Percentiles rank a stretch among this genome's conserved stretches.
Conservation (phyloP, 2,113 vertebrate genomes). For the Oryzias melastigma region DNA sequence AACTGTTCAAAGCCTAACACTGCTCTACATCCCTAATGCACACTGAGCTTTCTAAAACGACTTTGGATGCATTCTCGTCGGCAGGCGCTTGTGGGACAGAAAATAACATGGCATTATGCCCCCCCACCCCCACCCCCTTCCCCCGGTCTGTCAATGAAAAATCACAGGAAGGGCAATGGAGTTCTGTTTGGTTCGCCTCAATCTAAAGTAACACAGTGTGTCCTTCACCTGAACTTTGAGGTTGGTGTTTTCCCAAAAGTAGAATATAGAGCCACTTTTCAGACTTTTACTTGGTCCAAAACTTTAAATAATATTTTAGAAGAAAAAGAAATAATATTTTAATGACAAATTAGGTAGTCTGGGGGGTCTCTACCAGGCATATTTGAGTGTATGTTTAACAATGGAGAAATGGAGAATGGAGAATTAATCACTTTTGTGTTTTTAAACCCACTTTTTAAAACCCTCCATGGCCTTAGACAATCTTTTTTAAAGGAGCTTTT, state of each 20-base stretch:
- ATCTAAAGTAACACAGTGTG: slow-evolving; percentile 13
- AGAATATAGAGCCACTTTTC: too few relatives aligned
- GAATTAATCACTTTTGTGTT: too few relatives aligned
- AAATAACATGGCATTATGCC: slow-evolving; percentile 57
- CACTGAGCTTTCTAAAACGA: slow-evolving; percentile 55
- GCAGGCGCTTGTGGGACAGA: slow-evolving; percentile 27
- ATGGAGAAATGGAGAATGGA: too few relatives aligned
- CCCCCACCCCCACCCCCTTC: neutral
- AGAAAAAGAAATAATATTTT: too few relatives aligned
- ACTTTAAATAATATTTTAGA: too few relatives aligned
- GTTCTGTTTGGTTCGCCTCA: slow-evolving; percentile 27
- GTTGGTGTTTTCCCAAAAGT: neutral
- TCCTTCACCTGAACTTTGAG: slow-evolving; percentile 28
- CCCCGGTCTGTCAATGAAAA: slow-evolving; percentile 22
- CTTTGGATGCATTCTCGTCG: slow-evolving; percentile 46
- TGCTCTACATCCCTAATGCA: slow-evolving; percentile 62
- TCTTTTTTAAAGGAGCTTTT: too few relatives aligned
- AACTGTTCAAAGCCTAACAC: slow-evolving; percentile 59
- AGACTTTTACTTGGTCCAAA: too few relatives aligned
- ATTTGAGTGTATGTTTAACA: too few relatives aligned
- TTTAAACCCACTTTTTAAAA: too few relatives aligned
- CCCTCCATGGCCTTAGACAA: too few relatives aligned
- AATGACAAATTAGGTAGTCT: too few relatives aligned
- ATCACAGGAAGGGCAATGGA: slow-evolving; percentile 47
- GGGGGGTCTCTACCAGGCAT: too few relatives aligned